Evolutionary conservation across 2,113 vertebrate genomes (phyloP).

Genomic region (Halcyon senegalensis): DNA sequence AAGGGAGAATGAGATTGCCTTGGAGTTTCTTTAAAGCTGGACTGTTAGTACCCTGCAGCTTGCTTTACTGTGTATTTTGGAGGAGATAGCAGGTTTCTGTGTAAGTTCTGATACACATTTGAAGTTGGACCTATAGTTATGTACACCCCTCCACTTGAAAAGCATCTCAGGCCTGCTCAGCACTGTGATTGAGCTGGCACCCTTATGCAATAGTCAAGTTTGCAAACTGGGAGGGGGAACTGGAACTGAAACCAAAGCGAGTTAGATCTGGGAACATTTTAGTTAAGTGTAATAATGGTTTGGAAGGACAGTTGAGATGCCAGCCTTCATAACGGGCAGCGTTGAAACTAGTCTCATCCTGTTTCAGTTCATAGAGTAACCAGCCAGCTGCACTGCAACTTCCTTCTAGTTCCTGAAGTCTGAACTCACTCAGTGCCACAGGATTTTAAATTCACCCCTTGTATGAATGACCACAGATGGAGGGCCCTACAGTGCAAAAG

Average conservation of each 20-base stretch:
- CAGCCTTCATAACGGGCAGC: background rate
- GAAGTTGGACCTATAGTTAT: background rate
- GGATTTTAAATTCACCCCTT: background rate
- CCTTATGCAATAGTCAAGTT: background rate
- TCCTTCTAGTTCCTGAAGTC: background rate
- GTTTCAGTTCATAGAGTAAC: background rate
- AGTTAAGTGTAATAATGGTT: background rate
- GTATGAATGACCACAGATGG: background rate
- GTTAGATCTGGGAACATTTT: background rate
- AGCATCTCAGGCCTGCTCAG: background rate
- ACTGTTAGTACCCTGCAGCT: background rate
- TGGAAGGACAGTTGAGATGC: background rate
- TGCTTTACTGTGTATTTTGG: background rate
- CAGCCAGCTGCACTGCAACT: background rate
- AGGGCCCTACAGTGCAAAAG: background rate
- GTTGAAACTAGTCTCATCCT: background rate
- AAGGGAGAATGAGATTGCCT: background rate
- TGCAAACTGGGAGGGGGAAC: background rate
- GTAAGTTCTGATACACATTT: background rate
- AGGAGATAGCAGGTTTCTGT: background rate
- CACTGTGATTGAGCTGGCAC: background rate
- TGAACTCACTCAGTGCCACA: background rate
- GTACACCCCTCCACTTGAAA: background rate
- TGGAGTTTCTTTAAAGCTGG: background rate
- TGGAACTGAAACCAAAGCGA: background rate